Evolutionary conservation across 2,888 invertebrate species (phyloP), one percentile per base, ranked within the genome.

Genomic region (Heteropelma amictum): DNA sequence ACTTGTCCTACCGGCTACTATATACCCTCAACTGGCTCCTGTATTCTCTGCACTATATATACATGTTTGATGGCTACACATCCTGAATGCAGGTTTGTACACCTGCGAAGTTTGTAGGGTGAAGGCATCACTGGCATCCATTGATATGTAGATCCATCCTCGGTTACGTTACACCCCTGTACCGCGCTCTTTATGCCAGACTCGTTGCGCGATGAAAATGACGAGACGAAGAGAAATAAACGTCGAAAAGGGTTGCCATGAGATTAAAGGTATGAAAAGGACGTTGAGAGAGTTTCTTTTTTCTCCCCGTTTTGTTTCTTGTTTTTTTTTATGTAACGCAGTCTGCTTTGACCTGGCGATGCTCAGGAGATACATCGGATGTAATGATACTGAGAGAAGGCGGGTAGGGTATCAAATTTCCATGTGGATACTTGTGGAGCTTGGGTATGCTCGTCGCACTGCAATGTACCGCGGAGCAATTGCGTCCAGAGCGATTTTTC

Each of bases 71-170:
- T 58, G 49, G 45, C 21, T 53, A 58, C 56, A 63, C 56, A 71
- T 63, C 71, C 67, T 63, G 79, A 81, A 76, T 80, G 80, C 80
- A 79, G 86, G 85, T 82, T 79, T 82, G 84, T 88, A 86, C 89
- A 89, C 89, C 89, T 89, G 88, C 88, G 81, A 86, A 83, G 84
- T 82, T 82, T 78, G 82, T 82, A 83, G 84, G 84, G 73, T 65
- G 54, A 58, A 70, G 51, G 56, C 74, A 53, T 71, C 64, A 26
- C 38, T 56, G 54, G 82, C 83, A 80, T 77, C 86, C 74, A 87
- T 87, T 87, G 84, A 87, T 83, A 87, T 87, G 87, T 79, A 87
- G 84, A 88, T 87, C 79, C 56, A 28, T 68, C 28, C 70, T 64
- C 81, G 81, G 85, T 85, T 87, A 85, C 83, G 84, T 84, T 86